Evolutionary conservation across 1,140 invertebrate species (phyloP).

Genomic region (Hylaeus anthracinus): DNA sequence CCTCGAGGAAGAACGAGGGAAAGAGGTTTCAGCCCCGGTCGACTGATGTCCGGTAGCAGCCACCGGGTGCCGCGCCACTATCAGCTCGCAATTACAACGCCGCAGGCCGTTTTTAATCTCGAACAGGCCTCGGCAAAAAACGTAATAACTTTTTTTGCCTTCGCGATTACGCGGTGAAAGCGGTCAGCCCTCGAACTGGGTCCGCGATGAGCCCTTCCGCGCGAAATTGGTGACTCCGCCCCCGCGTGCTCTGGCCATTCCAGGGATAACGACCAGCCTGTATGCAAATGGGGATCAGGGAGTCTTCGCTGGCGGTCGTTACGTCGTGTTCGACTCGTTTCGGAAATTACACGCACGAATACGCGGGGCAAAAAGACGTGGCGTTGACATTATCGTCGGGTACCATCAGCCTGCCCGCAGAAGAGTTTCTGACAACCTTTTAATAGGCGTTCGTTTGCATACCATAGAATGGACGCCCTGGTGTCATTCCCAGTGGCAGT

Average conservation of each 20-base stretch:
- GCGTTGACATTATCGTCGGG: conserved; percentile 40
- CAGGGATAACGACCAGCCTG: conserved; percentile 52
- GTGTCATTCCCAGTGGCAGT: not conserved
- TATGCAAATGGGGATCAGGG: conserved; percentile 59
- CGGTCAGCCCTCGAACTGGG: not conserved
- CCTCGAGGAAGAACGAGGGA: conserved; percentile 29
- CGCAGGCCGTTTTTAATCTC: conserved; percentile 67
- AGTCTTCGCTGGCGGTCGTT: conserved; percentile 56
- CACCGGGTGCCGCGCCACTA: conserved; percentile 44
- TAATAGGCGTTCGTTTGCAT: conserved; percentile 33
- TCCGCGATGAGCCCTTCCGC: conserved; percentile 19
- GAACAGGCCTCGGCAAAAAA: conserved; percentile 64
- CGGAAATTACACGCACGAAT: conserved; percentile 39
- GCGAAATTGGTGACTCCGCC: conserved; percentile 59
- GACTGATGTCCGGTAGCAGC: conserved; percentile 52
- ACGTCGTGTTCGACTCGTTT: conserved; percentile 17
- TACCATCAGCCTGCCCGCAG: not conserved
- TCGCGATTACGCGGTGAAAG: conserved; percentile 51
- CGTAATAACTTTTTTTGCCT: conserved; percentile 67
- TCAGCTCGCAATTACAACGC: conserved; percentile 69
- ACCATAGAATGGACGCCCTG: too few species aligned
- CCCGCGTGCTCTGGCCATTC: conserved; percentile 35
- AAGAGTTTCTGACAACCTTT: conserved; percentile 56
- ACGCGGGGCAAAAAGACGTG: not conserved
- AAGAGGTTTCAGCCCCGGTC: conserved; percentile 35